phyloP scores from a whole-genome alignment of 1,140 invertebrate genomes.

The Pseudoatta argentina region DNA sequence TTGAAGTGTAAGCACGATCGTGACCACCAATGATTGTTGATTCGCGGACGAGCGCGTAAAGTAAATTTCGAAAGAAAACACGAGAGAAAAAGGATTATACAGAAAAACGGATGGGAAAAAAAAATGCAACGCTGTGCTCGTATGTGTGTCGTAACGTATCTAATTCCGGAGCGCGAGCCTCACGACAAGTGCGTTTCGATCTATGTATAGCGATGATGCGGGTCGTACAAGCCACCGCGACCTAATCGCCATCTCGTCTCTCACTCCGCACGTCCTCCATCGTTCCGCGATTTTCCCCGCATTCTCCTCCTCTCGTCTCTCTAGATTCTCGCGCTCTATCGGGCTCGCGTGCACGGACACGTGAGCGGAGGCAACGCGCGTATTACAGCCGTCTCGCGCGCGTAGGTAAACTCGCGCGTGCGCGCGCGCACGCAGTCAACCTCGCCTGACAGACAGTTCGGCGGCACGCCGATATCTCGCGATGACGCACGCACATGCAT shows the following conservation, averaged over 20 bases:
- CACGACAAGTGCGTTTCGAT: conserved; percentile 48
- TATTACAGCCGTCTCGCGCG: conserved; percentile 39
- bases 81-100: background rate
- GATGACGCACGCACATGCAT: conserved; percentile 57
- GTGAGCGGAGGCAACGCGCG: conserved; percentile 37
- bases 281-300: conserved; percentile 28
- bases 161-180: conserved; percentile 50
- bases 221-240: conserved; percentile 38
- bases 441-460: conserved; percentile 63
- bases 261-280: background rate
- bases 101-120: background rate
- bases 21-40: background rate
- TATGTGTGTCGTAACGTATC: conserved; percentile 41
- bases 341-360: conserved; percentile 27
- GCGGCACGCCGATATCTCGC: conserved; percentile 60
- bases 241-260: conserved; percentile 44
- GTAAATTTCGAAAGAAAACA: conserved; percentile 3
- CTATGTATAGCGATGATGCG: conserved; percentile 68
- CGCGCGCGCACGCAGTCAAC: conserved; percentile 27
- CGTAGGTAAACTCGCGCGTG: conserved; percentile 3
- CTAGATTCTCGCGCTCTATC: conserved; percentile 35
- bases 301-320: background rate
- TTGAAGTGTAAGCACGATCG: background rate
- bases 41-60: background rate
- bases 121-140: conserved; percentile 8